Evolutionary conservation across 2,797 vertebrate genomes (phyloP).

Genomic region (Propithecus perrieri): DNA sequence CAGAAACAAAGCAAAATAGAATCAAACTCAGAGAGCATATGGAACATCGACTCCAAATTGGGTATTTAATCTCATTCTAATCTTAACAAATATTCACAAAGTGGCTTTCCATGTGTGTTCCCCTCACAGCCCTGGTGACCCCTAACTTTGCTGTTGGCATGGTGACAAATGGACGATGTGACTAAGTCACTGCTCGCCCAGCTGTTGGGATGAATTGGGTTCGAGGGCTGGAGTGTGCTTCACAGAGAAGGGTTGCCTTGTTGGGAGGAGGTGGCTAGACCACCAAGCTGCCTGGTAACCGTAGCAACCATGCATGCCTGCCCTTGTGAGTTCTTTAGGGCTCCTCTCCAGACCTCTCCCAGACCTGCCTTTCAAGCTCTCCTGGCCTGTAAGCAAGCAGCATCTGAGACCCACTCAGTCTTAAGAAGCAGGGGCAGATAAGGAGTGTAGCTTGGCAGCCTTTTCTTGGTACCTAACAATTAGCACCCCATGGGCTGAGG

Average conservation of each 20-base stretch:
- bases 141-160: neutral
- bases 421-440: neutral
- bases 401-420: neutral
- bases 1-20: neutral
- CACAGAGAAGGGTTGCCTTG: neutral
- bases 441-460: neutral
- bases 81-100: neutral
- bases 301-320: neutral
- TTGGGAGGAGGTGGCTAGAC: neutral
- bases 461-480: neutral
- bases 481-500: neutral
- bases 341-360: neutral
- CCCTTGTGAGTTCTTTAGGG: neutral
- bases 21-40: neutral
- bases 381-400: neutral
- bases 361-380: neutral
- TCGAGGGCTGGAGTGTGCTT: neutral
- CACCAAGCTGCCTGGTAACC: conserved; percentile 3
- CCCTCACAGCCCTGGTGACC: neutral
- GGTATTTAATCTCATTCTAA: neutral
- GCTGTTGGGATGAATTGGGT: neutral
- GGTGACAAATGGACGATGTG: neutral
- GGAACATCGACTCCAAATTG: neutral
- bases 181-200: neutral
- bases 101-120: neutral